Percentiles rank a stretch among this genome's conserved stretches.
These are phyloP conservation scores for Bursaphelenchus okinawaensis DNA, from an alignment of 2,888 invertebrate genomes.

Conservation along the genomic window DNA sequence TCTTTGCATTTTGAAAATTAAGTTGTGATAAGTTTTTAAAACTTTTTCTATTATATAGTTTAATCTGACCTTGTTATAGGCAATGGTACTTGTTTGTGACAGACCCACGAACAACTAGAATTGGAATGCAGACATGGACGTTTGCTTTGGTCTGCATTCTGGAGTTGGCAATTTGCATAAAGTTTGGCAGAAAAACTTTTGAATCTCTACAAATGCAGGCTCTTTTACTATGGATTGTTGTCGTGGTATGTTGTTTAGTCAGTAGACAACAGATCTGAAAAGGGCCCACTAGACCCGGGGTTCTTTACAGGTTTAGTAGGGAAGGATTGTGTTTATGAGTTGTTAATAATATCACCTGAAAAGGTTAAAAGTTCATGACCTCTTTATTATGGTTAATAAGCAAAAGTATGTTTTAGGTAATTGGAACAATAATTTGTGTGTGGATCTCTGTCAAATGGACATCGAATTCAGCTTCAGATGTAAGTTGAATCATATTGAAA, in stretches of 20 bases:
- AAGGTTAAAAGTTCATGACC: too few species aligned
- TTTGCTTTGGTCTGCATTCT: conserved; percentile 67
- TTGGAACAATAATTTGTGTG: conserved; percentile 81
- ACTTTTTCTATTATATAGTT: too few species aligned
- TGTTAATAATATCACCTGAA: too few species aligned
- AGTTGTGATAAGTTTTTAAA: neutral
- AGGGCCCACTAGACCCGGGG: too few species aligned
- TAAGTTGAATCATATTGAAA: neutral
- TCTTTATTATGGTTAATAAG: too few species aligned
- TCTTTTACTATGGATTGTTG: conserved; percentile 45
- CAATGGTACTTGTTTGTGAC: conserved; percentile 97
- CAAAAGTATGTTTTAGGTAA: conserved; percentile 63
- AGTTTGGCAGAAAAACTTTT: conserved; percentile 53
- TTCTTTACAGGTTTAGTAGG: too few species aligned
- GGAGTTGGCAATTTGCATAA: conserved; percentile 54
- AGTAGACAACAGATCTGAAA: neutral
- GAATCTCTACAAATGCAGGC: conserved; percentile 40
- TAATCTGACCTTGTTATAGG: conserved; percentile 63
- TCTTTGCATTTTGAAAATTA: too few species aligned
- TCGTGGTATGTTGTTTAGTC: conserved; percentile 34
- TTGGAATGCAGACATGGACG: conserved; percentile 99
- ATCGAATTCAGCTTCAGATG: neutral
- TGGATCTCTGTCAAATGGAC: conserved; percentile 63
- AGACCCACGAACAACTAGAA: conserved; percentile 89
- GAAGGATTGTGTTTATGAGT: too few species aligned